A percentile compares a stretch with the other conserved stretches of the same genome.
phyloP scores from a whole-genome alignment of 1,140 invertebrate species.

The Battus philenor region DNA sequence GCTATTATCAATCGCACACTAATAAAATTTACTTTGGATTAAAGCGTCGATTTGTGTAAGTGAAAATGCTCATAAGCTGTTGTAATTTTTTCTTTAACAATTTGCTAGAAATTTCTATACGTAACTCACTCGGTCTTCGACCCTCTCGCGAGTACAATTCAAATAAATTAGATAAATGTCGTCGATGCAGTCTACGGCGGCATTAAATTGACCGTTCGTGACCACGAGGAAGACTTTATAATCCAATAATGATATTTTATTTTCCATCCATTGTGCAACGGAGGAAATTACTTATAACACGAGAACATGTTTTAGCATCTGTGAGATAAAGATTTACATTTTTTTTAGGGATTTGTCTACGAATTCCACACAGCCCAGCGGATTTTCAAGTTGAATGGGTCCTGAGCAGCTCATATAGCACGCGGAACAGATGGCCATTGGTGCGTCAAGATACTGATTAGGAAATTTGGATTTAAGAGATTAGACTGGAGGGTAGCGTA shows the following conservation, averaged over 20 bases:
- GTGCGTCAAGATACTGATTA: no score
- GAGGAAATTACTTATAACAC: conserved; percentile 7
- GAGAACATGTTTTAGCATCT: not conserved
- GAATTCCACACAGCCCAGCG: not conserved
- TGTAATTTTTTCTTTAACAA: not conserved
- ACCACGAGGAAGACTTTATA: conserved; percentile 9
- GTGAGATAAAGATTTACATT: not conserved
- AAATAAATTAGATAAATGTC: conserved; percentile 41
- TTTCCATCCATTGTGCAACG: conserved; percentile 5
- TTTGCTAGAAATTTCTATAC: conserved; percentile 1
- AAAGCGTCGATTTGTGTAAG: no score
- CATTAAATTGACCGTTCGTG: conserved; percentile 24
- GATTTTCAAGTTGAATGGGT: no score
- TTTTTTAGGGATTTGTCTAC: not conserved
- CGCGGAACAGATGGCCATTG: no score
- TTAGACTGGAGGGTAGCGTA: no score
- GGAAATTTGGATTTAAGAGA: no score
- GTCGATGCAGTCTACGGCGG: conserved; percentile 21
- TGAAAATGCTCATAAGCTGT: no score
- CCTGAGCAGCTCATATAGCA: no score
- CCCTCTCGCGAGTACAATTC: conserved; percentile 18
- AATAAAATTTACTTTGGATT: no score
- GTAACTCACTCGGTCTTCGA: conserved; percentile 5
- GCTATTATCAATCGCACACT: no score
- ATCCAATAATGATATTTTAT: conserved; percentile 8